Evolutionary conservation across 2,113 vertebrate genomes (phyloP).

Genomic region (Myotis davidii): DNA sequence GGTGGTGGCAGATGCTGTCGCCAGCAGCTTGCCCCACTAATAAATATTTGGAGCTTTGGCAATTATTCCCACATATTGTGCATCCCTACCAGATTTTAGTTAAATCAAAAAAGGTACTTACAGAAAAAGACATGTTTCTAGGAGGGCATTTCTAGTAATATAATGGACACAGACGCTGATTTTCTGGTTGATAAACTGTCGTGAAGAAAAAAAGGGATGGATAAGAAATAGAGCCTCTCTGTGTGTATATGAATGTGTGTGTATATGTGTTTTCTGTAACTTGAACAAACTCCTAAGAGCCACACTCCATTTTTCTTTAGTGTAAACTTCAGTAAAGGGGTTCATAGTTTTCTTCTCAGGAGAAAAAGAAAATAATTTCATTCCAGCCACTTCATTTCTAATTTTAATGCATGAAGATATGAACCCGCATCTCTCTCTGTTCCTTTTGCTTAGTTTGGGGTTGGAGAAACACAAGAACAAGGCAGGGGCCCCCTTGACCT

Average conservation of each 20-base stretch:
- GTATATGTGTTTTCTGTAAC: not conserved
- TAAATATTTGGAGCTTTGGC: constrained; percentile 43
- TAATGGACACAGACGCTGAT: not conserved
- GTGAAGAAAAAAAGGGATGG: not conserved
- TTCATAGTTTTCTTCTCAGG: not conserved
- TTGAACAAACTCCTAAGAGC: not conserved
- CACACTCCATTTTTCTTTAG: not conserved
- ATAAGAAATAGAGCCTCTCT: not conserved
- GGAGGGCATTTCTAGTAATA: not conserved
- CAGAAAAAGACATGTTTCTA: not conserved
- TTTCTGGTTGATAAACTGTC: not conserved
- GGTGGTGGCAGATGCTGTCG: not conserved
- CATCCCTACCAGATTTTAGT: not conserved
- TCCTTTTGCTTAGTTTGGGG: not conserved
- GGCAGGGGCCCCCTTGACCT: not conserved
- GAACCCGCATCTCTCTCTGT: not conserved
- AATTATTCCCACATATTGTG: not conserved
- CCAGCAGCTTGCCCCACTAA: not conserved
- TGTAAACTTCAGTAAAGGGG: rapidly evolving
- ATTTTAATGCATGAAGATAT: not conserved
- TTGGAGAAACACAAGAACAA: not conserved
- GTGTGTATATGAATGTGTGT: not conserved
- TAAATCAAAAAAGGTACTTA: not conserved
- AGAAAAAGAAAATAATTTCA: not conserved
- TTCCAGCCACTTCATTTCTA: not conserved